Evolutionary conservation across 2,797 vertebrate genomes (phyloP).

Genomic region (Oophaga sylvatica): DNA sequence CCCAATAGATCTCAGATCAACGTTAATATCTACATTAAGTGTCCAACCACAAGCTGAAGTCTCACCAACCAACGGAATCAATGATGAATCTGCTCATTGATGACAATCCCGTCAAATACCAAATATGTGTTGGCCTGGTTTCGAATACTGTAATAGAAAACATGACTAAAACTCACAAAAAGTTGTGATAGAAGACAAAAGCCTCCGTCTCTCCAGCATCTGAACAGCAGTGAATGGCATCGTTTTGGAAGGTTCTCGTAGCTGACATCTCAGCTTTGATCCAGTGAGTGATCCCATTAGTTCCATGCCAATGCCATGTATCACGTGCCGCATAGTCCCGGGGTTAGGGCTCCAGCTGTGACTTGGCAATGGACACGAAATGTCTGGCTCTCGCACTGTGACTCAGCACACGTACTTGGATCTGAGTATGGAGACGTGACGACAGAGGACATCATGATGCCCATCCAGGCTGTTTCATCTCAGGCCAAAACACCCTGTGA

Average conservation of each 20-base stretch:
- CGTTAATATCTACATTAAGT: not conserved
- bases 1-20: not conserved
- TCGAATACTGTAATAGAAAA: not conserved
- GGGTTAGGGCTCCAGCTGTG: not conserved
- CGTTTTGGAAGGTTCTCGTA: not conserved
- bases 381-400: not conserved
- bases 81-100: not conserved
- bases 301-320: not conserved
- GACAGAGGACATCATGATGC: not conserved
- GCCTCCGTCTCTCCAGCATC: not conserved
- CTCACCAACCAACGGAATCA: not conserved
- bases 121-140: not conserved
- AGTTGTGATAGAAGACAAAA: not conserved
- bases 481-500: not conserved
- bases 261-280: not conserved
- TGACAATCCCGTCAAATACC: not conserved
- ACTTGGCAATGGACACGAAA: not conserved
- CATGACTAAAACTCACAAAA: not conserved
- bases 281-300: not conserved
- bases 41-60: not conserved
- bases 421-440: not conserved
- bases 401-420: not conserved
- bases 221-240: not conserved
- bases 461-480: slow-evolving; percentile 1
- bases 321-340: not conserved